phyloP scores from a whole-genome alignment of 1,140 invertebrate genomes.

The Penaeus japonicus region DNA sequence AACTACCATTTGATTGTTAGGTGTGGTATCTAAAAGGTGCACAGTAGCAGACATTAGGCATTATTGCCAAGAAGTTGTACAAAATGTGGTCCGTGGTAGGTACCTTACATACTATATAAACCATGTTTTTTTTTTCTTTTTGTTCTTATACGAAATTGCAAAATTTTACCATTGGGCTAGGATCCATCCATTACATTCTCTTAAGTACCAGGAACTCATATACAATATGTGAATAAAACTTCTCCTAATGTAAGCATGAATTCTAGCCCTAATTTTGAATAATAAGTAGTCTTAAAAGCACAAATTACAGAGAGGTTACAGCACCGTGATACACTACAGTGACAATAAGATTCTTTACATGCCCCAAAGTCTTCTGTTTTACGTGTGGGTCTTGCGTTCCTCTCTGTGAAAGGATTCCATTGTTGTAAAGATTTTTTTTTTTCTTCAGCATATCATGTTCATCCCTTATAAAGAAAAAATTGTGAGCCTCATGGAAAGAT shows the following conservation, averaged over 20 bases:
- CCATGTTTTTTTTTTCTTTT: background rate
- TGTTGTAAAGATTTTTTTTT: background rate
- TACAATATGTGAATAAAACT: slow-evolving; percentile 1
- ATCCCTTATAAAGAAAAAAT: slow-evolving; percentile 39
- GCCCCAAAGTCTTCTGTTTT: too few species aligned
- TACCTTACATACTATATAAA: slow-evolving; percentile 49
- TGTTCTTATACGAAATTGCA: slow-evolving; percentile 37
- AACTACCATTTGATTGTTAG: slow-evolving; percentile 52
- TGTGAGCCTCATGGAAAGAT: background rate
- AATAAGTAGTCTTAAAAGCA: slow-evolving; percentile 6
- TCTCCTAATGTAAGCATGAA: slow-evolving; percentile 11
- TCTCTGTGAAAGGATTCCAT: too few species aligned
- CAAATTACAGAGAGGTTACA: slow-evolving; percentile 20
- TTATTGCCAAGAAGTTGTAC: slow-evolving; percentile 56
- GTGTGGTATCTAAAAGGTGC: slow-evolving; percentile 53
- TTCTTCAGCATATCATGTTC: slow-evolving; percentile 39
- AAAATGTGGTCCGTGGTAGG: slow-evolving; percentile 54
- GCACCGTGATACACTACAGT: slow-evolving; percentile 45
- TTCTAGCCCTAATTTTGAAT: slow-evolving; percentile 18
- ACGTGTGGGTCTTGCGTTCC: too few species aligned
- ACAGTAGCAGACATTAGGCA: slow-evolving; percentile 47
- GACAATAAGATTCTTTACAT: background rate
- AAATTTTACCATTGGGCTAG: slow-evolving; percentile 37
- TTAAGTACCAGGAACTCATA: slow-evolving; percentile 20
- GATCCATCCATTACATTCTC: slow-evolving; percentile 3